Base-by-base conservation (phyloP, 2,888 invertebrate genomes). In the Eremobia ochroleuca region DNA sequence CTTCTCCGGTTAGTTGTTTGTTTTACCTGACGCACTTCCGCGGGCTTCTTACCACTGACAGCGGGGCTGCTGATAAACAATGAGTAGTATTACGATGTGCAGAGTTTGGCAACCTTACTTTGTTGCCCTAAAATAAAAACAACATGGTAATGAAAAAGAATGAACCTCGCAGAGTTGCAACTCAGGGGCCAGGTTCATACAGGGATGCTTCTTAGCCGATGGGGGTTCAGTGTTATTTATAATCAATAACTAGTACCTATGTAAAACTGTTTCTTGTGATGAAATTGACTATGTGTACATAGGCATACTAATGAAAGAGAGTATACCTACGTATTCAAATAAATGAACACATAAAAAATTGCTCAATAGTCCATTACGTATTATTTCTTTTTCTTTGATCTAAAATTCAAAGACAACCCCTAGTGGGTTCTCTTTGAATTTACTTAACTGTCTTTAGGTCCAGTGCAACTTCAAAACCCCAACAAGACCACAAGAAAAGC, bases 1-100 rank as follows among this genome's bases (percentile, higher is more conserved):
- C 87, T 88, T 55, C 90, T 88, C 34, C 91, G 88, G 9, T 28
- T 68, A 0, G 71, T 59, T 2, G 76, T 31, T 11, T 83, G 77
- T 40, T 87, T 82, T 28, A 49, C 66, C 37, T 65, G 80, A 15
- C 77, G 83, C 9, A 71, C 66, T 28, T 77, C 81, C 28, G 62
- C 46, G 15, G 85, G 46, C 37, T 79, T 85, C 77, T 77, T 85
- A 18, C 34, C 2, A 59, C 65, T 70, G 2, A 43, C 52, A 1
- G 34, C 13, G 3, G 83, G 28, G 62, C 73, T 73, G 46, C 40
- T 55, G 62, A 31, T n/a, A 15, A 72, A 82, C 66, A 0, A n/a
- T 37, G n/a, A 49, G 11, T 28, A 34, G 25, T 11, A 55, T 59
- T 18, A 75, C 15, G 25, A 43, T 28, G 18, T 43, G 40, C 40